These are phyloP conservation scores for Habropoda laboriosa DNA, from an alignment of 1,140 invertebrate species.

Conservation along the genomic window DNA sequence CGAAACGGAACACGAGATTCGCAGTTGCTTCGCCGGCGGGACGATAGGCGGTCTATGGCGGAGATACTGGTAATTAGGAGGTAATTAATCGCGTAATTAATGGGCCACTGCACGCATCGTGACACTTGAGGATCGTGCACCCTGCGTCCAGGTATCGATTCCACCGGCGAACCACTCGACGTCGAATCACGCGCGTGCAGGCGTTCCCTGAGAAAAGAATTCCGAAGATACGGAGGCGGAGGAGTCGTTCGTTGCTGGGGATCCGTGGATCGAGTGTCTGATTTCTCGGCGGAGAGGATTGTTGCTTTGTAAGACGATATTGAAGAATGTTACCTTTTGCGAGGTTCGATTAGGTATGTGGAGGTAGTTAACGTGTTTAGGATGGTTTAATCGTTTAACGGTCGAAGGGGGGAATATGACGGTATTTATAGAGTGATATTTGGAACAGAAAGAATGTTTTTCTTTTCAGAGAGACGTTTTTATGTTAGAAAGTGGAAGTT, in stretches of 20 bases:
- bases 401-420: too few relatives aligned
- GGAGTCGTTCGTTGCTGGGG: background rate
- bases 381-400: too few relatives aligned
- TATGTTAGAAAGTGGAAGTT: too few relatives aligned
- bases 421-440: too few relatives aligned
- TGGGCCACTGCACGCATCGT: conserved; percentile 48
- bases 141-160: conserved; percentile 38
- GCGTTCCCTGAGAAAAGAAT: background rate
- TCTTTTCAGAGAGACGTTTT: too few relatives aligned
- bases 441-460: too few relatives aligned
- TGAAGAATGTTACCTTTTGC: too few relatives aligned
- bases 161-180: background rate
- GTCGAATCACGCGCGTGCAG: background rate
- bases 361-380: too few relatives aligned
- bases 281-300: background rate
- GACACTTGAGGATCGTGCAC: conserved; percentile 23
- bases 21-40: background rate
- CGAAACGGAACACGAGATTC: conserved; percentile 18
- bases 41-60: conserved; percentile 48
- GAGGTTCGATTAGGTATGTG: too few relatives aligned
- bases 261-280: conserved; percentile 2
- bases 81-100: conserved; percentile 78
- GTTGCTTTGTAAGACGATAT: background rate
- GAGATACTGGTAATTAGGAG: conserved; percentile 73
- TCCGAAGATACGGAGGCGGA: background rate